phyloP scores from a whole-genome alignment of 2,113 vertebrate genomes.

The Poeciliopsis turrubarensis region DNA sequence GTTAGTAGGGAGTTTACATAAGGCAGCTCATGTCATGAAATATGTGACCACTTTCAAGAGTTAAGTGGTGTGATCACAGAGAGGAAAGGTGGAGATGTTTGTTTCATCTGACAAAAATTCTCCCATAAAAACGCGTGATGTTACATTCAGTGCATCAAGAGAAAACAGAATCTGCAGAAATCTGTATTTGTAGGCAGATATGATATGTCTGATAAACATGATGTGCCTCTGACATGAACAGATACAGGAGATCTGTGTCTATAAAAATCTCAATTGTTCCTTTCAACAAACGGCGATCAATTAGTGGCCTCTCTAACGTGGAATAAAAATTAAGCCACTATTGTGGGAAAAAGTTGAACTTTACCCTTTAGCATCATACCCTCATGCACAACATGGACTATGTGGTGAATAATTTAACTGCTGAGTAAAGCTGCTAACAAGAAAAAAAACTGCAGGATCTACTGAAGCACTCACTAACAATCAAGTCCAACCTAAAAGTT shows the following conservation, averaged over 20 bases:
- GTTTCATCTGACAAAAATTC: slow-evolving; percentile 11
- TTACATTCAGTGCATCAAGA: neutral
- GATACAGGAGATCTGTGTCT: slow-evolving; percentile 34
- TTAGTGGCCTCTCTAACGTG: neutral
- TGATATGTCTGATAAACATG: neutral
- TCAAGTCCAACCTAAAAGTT: neutral
- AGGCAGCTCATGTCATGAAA: slow-evolving; percentile 2
- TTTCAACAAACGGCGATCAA: slow-evolving; percentile 7
- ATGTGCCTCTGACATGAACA: slow-evolving; percentile 1
- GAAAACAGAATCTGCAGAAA: neutral
- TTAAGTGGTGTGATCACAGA: slow-evolving; percentile 1
- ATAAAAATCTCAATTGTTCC: slow-evolving; percentile 24
- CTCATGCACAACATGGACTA: neutral
- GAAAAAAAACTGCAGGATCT: neutral
- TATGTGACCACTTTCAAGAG: neutral
- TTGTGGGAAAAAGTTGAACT: neutral
- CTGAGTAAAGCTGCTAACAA: neutral
- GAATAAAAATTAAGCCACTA: neutral
- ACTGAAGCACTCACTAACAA: neutral
- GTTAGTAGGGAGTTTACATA: neutral
- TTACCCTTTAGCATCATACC: neutral
- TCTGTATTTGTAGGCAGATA: neutral
- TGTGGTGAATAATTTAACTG: neutral
- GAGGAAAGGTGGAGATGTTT: slow-evolving; percentile 5
- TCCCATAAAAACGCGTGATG: neutral